phyloP scores from a whole-genome alignment of 2,113 vertebrate species.

The Notothenia coriiceps region DNA sequence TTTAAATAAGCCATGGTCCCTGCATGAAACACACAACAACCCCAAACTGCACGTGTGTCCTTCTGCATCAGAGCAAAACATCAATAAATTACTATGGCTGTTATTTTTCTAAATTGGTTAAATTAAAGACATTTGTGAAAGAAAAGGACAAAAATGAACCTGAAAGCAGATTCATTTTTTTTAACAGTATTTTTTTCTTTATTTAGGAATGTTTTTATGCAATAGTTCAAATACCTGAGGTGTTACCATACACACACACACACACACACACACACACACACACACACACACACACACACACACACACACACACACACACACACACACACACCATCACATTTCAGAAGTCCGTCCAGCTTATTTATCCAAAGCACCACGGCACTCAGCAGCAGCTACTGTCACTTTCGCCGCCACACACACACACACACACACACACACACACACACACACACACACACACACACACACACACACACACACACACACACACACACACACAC shows the following conservation, averaged over 20 bases:
- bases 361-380: slow-evolving; percentile 4
- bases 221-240: neutral
- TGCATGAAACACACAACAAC: neutral
- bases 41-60: slow-evolving; percentile 12
- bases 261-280: neutral
- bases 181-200: neutral
- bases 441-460: neutral
- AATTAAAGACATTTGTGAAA: neutral
- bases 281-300: slow-evolving; percentile 5
- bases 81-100: neutral
- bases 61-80: neutral
- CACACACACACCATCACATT: slow-evolving; percentile 13
- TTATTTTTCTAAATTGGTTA: slow-evolving; percentile 16
- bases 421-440: slow-evolving; percentile 16
- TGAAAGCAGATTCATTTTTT: slow-evolving; percentile 24
- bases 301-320: neutral
- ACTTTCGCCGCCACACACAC: slow-evolving; percentile 14
- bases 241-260: neutral
- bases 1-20: neutral
- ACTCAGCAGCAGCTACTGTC: slow-evolving; percentile 18
- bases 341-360: slow-evolving; percentile 8
- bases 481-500: neutral
- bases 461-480: slow-evolving; percentile 11
- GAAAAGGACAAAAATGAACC: neutral
- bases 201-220: neutral